These are phyloP conservation scores for Apogon talboti DNA, from an alignment of 2,797 vertebrate genomes.

Conservation along the genomic window DNA sequence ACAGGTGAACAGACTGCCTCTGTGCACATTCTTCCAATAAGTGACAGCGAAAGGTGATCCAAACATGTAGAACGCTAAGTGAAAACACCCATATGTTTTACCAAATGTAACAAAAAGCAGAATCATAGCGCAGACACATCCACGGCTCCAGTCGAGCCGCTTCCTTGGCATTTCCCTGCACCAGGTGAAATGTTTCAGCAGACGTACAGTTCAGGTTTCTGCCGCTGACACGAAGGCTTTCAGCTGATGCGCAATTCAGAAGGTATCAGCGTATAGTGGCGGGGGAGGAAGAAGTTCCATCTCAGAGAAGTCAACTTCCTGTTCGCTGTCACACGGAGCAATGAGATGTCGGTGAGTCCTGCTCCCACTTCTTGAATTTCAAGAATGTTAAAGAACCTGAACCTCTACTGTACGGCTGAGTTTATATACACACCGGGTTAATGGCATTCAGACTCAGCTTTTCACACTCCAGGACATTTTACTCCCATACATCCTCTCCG, in stretches of 20 bases:
- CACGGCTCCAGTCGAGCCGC: background rate
- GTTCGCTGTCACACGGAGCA: slow-evolving; percentile 66
- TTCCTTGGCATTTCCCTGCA: background rate
- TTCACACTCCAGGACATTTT: no score
- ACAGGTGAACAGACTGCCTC: slow-evolving; percentile 29
- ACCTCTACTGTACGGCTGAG: background rate
- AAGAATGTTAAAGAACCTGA: slow-evolving; percentile 5
- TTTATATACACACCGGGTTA: no score
- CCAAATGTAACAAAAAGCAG: slow-evolving; percentile 15
- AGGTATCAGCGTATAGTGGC: slow-evolving; percentile 77
- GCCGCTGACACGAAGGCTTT: background rate
- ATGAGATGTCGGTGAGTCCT: slow-evolving; percentile 1
- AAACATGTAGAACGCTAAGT: slow-evolving; percentile 28
- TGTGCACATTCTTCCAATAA: slow-evolving; percentile 21
- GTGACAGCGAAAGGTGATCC: slow-evolving; percentile 12
- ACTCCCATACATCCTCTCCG: no score
- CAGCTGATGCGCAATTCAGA: slow-evolving; percentile 49
- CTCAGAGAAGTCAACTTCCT: slow-evolving; percentile 77
- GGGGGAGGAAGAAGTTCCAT: slow-evolving; percentile 81
- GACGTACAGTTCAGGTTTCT: background rate
- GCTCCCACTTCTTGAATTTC: background rate
- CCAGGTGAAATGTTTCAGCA: background rate
- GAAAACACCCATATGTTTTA: background rate
- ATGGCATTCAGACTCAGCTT: no score
- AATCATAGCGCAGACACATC: slow-evolving; percentile 12